Base-by-base conservation (phyloP, 2,888 invertebrate genomes). In the Oasisia sp. region DNA sequence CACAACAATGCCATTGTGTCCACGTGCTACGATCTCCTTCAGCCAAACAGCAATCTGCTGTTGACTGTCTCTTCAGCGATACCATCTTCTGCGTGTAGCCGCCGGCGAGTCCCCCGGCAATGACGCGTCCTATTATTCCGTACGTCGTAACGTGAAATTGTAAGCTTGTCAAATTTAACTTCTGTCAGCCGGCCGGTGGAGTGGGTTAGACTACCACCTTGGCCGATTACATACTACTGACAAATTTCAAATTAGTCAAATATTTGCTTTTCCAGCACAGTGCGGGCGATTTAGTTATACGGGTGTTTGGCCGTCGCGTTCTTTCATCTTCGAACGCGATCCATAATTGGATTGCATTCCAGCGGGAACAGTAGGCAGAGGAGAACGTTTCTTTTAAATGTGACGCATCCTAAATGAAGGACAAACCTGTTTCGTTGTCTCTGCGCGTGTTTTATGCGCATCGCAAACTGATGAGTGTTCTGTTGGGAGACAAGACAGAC, bases 1-100 rank as follows among this genome's bases (percentile, higher is more conserved):
- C 74, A 74, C 74, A 74, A 74, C 74, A 74, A 74, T 74, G 74
- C n/a, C 74, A 74, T 74, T 74, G 74, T 74, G 14, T 74, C 74
- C 19, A 74, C 74, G 74, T 74, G 74, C 74, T 19, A 74, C 74
- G 19, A 74, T 74, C 74, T 74, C 74, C 74, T 74, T 19, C 27
- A 74, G 74, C 27, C 74, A 74, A 74, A 74, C 74, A 74, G 27
- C 74, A 74, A 74, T 74, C 74, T 74, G 74, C 27, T 27, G 74
- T 74, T 27, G 74, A 19, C 74, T 27, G 74, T 74, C 5, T 74
- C 74, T 74, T 74, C 27, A 74, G 74, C 14, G 74, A 74, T 74
- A 74, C n/a, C 74, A 74, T 74, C 74, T 19, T 74, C 74, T 74
- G 19, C 74, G 74, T 19, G 74, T 27, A 27, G 74, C 74, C 74